These are phyloP conservation scores for Ptychochromis oligacanthus DNA, from an alignment of 2,113 vertebrate genomes.

Conservation along the genomic window DNA sequence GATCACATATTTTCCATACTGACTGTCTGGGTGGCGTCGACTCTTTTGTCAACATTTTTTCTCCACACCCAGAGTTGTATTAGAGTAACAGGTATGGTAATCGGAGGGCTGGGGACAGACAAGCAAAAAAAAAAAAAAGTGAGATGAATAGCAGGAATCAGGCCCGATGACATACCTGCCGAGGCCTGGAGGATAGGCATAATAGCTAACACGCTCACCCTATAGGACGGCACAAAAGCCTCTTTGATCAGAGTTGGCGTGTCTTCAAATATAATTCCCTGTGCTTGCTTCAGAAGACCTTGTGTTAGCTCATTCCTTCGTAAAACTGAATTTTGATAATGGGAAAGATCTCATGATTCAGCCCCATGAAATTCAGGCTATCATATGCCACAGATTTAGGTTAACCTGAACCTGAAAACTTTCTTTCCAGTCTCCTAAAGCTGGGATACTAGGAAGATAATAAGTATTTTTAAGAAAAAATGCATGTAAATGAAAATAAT, in stretches of 20 bases:
- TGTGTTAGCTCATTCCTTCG: not conserved
- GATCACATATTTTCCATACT: constrained; percentile 57
- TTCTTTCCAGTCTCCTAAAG: not conserved
- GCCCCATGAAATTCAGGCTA: not conserved
- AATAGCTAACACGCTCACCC: constrained; percentile 6
- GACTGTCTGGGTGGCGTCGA: constrained; percentile 62
- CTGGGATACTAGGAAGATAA: not conserved
- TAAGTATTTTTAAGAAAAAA: not conserved
- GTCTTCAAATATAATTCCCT: not conserved
- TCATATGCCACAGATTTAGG: not conserved
- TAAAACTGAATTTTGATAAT: not conserved
- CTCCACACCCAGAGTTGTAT: constrained; percentile 63
- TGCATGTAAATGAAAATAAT: not conserved
- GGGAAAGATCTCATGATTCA: not conserved
- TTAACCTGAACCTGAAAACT: not conserved
- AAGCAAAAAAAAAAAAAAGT: constrained; percentile 16
- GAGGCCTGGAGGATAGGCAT: constrained; percentile 50
- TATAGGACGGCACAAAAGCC: not conserved
- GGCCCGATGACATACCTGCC: constrained; percentile 72
- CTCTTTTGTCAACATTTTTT: constrained; percentile 47
- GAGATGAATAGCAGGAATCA: constrained; percentile 59
- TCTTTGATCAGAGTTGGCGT: constrained; percentile 26
- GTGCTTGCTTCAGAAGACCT: not conserved
- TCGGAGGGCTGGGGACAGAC: constrained; percentile 36
- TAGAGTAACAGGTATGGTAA: constrained; percentile 55